Evolutionary conservation across 1,140 invertebrate genomes (phyloP).

Genomic region (Apocrypta bakeri): DNA sequence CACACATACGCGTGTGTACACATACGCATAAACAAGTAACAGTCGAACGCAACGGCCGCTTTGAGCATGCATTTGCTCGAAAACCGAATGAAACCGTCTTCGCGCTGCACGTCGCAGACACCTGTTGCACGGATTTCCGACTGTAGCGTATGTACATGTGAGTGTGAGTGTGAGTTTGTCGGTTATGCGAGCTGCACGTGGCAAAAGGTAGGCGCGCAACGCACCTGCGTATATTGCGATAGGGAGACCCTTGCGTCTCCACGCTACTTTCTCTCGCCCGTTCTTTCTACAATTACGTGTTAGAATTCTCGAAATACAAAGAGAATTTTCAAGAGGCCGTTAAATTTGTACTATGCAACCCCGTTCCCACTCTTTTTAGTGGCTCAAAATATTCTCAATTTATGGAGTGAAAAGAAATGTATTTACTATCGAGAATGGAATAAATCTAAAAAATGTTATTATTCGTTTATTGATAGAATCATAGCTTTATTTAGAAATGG

Average conservation of each 20-base stretch:
- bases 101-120: constrained; percentile 56
- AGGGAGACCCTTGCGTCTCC: not conserved
- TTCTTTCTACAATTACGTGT: not conserved
- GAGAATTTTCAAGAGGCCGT: not conserved
- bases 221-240: not conserved
- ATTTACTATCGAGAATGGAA: too few relatives aligned
- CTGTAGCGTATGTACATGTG: constrained; percentile 10
- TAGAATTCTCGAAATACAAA: not conserved
- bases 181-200: not conserved
- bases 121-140: constrained; percentile 71
- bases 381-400: too few relatives aligned
- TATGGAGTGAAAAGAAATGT: too few relatives aligned
- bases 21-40: not conserved
- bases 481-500: too few relatives aligned
- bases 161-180: constrained; percentile 52
- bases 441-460: too few relatives aligned
- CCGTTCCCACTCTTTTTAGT: too few relatives aligned
- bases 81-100: constrained; percentile 54
- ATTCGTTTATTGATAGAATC: too few relatives aligned
- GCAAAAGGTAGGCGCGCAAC: constrained; percentile 6
- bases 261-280: not conserved
- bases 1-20: not conserved
- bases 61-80: constrained; percentile 6
- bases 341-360: too few relatives aligned
- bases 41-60: not conserved